Percentiles rank a stretch among this genome's conserved stretches.
Evolutionary conservation across 2,113 vertebrate genomes (phyloP).

Genomic region (Recurvirostra avosetta): DNA sequence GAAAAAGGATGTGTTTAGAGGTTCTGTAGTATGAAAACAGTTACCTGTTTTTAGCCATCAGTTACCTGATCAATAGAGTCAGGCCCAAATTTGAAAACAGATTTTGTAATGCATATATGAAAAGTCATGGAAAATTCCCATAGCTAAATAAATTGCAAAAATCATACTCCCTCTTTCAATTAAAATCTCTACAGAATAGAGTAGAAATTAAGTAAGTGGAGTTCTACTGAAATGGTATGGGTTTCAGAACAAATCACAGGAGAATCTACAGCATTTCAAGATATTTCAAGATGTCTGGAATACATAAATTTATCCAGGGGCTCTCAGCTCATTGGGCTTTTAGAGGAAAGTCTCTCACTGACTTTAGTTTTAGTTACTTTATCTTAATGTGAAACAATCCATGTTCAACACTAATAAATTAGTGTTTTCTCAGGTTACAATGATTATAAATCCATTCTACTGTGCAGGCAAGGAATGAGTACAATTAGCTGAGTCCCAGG

Average conservation of each 20-base stretch:
- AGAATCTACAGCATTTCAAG: neutral
- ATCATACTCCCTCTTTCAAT: neutral
- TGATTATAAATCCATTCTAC: conserved; percentile 26
- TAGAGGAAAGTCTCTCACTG: neutral
- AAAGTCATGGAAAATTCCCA: neutral
- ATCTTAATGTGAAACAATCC: neutral
- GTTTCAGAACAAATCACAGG: neutral
- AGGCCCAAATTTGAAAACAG: neutral
- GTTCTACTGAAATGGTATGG: neutral
- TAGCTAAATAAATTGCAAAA: neutral
- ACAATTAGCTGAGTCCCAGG: conserved; percentile 10
- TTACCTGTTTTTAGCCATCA: neutral
- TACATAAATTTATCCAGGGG: neutral
- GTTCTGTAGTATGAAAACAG: neutral
- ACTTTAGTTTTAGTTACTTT: conserved; percentile 26
- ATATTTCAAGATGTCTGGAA: neutral
- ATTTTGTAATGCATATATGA: neutral
- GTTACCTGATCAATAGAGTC: neutral
- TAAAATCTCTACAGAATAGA: neutral
- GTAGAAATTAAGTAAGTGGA: neutral
- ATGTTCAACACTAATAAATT: conserved; percentile 10
- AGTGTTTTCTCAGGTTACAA: neutral
- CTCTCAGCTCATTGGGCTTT: neutral
- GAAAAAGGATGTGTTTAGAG: neutral
- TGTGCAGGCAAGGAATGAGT: neutral